Evolutionary conservation across 2,113 vertebrate species (phyloP).

Genomic region (Bambusicola thoracicus): DNA sequence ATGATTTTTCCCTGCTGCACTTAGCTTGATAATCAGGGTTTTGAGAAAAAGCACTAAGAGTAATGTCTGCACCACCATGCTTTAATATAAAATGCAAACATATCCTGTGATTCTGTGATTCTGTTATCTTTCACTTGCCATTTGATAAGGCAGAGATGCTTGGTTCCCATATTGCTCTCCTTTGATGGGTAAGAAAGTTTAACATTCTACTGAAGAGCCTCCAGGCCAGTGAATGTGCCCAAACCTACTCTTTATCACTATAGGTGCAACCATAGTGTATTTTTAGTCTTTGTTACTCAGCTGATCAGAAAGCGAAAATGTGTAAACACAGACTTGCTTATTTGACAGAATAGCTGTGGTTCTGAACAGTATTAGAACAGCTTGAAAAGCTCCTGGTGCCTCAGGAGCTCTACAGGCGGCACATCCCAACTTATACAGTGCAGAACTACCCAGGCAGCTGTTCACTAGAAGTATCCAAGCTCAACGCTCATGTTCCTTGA

Average conservation of each 20-base stretch:
- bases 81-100: neutral
- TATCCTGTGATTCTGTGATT: neutral
- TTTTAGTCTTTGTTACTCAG: neutral
- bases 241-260: rapidly evolving
- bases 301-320: neutral
- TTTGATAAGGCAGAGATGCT: neutral
- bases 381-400: neutral
- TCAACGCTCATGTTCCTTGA: neutral
- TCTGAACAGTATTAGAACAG: neutral
- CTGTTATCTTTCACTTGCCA: neutral
- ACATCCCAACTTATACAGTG: neutral
- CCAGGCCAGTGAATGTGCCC: rapidly evolving
- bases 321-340: neutral
- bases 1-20: neutral
- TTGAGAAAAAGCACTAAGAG: neutral
- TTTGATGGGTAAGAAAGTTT: neutral
- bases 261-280: neutral
- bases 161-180: neutral
- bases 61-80: neutral
- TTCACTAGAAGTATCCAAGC: neutral
- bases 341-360: neutral
- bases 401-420: neutral
- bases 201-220: neutral
- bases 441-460: neutral
- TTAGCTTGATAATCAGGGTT: neutral